A percentile compares a stretch with the other conserved stretches of the same genome.
phyloP scores from a whole-genome alignment of 2,113 vertebrate species.

The Dendropsophus ebraccatus region DNA sequence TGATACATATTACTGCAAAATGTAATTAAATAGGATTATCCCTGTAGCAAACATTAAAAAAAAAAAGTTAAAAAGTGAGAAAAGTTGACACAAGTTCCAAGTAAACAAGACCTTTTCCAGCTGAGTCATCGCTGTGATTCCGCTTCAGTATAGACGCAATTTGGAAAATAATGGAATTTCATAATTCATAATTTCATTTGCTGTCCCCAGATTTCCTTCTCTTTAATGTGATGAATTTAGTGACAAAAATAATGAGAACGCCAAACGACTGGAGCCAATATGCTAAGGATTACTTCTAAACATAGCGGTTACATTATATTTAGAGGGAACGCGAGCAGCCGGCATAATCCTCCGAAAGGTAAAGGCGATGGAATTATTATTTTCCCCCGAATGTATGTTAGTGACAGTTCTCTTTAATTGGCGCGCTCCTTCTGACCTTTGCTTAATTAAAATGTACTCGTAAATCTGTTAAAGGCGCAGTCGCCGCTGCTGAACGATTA shows the following conservation, averaged over 20 bases:
- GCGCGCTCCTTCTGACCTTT: slow-evolving; percentile 13
- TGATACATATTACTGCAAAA: background rate
- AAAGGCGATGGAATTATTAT: background rate
- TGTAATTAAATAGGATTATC: slow-evolving; percentile 18
- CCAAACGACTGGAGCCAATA: background rate
- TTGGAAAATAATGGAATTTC: slow-evolving; percentile 25
- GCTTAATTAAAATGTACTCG: slow-evolving; percentile 43
- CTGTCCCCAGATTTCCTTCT: background rate
- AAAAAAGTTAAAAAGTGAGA: background rate
- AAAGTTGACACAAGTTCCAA: slow-evolving; percentile 11
- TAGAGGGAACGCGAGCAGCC: background rate
- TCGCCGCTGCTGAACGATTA: slow-evolving; percentile 20
- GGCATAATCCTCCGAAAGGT: background rate
- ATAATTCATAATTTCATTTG: slow-evolving; percentile 28
- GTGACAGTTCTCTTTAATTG: slow-evolving; percentile 42
- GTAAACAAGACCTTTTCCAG: slow-evolving; percentile 19
- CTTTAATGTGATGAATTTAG: slow-evolving; percentile 23
- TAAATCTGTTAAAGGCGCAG: slow-evolving; percentile 41
- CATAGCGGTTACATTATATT: slow-evolving; percentile 19
- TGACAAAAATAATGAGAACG: slow-evolving; percentile 13
- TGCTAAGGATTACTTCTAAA: background rate
- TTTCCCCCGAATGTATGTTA: background rate
- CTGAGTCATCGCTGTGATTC: slow-evolving; percentile 6
- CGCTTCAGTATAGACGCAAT: slow-evolving; percentile 1
- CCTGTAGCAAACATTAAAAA: slow-evolving; percentile 22